Conservation (phyloP, 2,113 vertebrate genomes). For the Trinectes maculatus region DNA sequence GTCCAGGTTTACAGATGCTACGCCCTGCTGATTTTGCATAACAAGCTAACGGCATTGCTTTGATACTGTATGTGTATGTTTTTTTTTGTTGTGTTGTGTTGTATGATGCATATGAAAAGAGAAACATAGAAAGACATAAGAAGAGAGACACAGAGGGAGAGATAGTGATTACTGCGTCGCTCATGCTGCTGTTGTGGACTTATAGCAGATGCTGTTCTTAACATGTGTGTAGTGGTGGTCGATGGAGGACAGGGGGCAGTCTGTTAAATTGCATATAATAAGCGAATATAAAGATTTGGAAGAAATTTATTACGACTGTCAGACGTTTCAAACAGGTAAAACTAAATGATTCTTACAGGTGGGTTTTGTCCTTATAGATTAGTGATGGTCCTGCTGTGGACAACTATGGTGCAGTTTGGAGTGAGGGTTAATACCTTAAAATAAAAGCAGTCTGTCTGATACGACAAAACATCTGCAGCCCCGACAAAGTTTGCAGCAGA, state of each 20-base stretch:
- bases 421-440: no score
- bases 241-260: background rate
- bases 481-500: background rate
- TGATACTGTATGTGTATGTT: background rate
- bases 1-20: constrained; percentile 45
- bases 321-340: no score
- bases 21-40: constrained; percentile 57
- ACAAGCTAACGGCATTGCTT: constrained; percentile 35
- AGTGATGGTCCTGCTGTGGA: no score
- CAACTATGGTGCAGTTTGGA: no score
- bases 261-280: background rate
- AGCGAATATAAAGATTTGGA: background rate
- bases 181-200: constrained; percentile 78
- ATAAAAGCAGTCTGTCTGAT: no score
- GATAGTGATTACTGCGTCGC: constrained; percentile 54
- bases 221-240: background rate
- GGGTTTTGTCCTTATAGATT: no score
- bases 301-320: background rate
- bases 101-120: constrained; percentile 24
- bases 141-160: constrained; percentile 24
- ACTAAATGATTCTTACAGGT: no score
- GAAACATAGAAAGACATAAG: constrained; percentile 24
- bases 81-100: background rate
- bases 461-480: background rate
- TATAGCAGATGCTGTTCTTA: constrained; percentile 23